phyloP scores from a whole-genome alignment of 2,113 vertebrate species.

The Alces alces region DNA sequence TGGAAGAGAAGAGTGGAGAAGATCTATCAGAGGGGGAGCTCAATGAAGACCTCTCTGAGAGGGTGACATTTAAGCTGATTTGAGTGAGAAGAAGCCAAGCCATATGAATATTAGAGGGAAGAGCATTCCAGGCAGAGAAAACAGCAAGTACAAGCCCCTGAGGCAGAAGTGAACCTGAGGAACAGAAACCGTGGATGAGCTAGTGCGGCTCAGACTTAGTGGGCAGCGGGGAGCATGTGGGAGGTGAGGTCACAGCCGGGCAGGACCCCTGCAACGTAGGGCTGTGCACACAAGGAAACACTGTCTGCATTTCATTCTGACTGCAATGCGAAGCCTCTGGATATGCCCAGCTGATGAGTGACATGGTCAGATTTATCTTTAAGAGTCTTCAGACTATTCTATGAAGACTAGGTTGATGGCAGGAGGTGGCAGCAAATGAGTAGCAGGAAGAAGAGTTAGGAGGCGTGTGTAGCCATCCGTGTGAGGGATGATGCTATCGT shows the following conservation, averaged over 20 bases:
- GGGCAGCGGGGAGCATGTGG: neutral
- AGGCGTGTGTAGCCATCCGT: fast-evolving
- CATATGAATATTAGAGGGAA: neutral
- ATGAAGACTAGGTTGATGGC: neutral
- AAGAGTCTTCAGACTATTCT: neutral
- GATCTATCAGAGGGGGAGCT: neutral
- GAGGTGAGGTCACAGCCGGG: neutral
- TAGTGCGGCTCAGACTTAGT: neutral
- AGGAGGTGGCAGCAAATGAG: neutral
- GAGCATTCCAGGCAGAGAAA: neutral
- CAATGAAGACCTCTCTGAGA: neutral
- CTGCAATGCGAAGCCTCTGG: neutral
- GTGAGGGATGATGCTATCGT: fast-evolving
- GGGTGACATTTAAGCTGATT: neutral
- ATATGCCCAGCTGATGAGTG: neutral
- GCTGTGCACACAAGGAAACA: neutral
- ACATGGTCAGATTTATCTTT: neutral
- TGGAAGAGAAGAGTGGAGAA: neutral
- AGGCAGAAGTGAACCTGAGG: neutral
- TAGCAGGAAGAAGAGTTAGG: neutral
- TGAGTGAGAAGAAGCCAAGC: neutral
- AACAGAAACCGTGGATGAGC: neutral
- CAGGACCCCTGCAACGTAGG: fast-evolving
- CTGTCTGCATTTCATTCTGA: neutral
- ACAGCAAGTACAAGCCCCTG: neutral